Base-by-base conservation (phyloP, 1,140 invertebrate genomes). In the Aphelenchoides besseyi region DNA sequence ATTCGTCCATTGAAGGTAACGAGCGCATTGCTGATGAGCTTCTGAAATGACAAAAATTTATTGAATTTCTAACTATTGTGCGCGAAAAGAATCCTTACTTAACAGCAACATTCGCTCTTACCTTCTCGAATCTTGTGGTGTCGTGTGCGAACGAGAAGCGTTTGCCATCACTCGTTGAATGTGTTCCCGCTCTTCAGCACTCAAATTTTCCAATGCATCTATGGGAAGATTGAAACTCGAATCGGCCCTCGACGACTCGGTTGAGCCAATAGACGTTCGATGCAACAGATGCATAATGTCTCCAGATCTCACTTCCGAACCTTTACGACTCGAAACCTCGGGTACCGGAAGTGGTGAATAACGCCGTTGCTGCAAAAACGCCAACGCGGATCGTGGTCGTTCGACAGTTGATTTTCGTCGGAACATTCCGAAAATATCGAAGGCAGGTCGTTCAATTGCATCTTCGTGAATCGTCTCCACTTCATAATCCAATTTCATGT, bases 31-130 rank as follows among this genome's bases (percentile, higher is more conserved):
- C 72, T 48, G 71, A 74, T 9, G 69, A 74, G 32, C 52, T 69
- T 71, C 73, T 74, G 53, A 73, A 73, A 73, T 23, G 1, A 72
- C 1, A 18, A 74, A 74, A 61, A 74, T 41, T 69, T 71, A 55
- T 33, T 28, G n/a, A 30, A n/a, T n/a, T n/a, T n/a, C n/a, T n/a
- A n/a, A n/a, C n/a, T n/a, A n/a, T n/a, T n/a, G n/a, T n/a, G n/a
- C n/a, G n/a, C 16, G 61, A 5, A 5, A 59, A 59, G 41, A 48
- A 23, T 16, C 16, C 55, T 5, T 59, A 8, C 5, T 59, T 59
- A 23, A 8, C 9, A 66, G 36, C 9, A 66, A 12, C 16, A 33
- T 1, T 33, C 29, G 26, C n/a, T n/a, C n/a, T n/a, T 28, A 70
- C 69, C 69, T 70, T 52, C 69, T 8, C 2, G 69, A 70, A 16